A percentile compares a stretch with the other conserved stretches of the same genome.
phyloP scores from a whole-genome alignment of 2,797 vertebrate species.

The Crocidura indochinensis region DNA sequence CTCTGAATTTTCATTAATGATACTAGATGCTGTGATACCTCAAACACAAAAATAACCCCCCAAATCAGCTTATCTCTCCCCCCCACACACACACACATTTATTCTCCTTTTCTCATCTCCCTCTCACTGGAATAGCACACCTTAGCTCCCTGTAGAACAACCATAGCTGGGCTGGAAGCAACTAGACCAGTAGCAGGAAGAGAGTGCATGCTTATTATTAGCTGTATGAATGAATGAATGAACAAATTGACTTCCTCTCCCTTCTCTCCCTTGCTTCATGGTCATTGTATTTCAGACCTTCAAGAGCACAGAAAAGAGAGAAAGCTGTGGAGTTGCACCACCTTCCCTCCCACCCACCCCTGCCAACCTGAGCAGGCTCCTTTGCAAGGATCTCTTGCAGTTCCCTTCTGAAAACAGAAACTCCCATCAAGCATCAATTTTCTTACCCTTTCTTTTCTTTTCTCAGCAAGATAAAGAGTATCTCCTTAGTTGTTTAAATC shows the following conservation, averaged over 20 bases:
- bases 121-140: not conserved
- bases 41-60: too few relatives aligned
- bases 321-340: slow-evolving; percentile 57
- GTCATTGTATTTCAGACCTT: slow-evolving; percentile 46
- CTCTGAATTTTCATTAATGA: too few relatives aligned
- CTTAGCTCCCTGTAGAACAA: not conserved
- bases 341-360: not conserved
- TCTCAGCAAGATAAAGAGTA: slow-evolving; percentile 13
- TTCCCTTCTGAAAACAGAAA: slow-evolving; percentile 21
- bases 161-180: not conserved
- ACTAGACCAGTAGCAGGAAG: not conserved
- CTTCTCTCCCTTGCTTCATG: slow-evolving; percentile 46
- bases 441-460: slow-evolving; percentile 64
- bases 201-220: not conserved
- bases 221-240: not conserved
- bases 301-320: slow-evolving; percentile 63
- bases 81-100: slow-evolving; percentile 49
- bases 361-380: not conserved
- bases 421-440: not conserved
- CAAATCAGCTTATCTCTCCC: not conserved
- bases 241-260: not conserved
- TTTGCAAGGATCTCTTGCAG: not conserved
- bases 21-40: too few relatives aligned
- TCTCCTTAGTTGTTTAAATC: slow-evolving; percentile 27
- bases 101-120: not conserved